Evolutionary conservation across 2,888 invertebrate genomes (phyloP), one percentile per base, ranked within the genome.

Genomic region (Arrhopalites spinosus): DNA sequence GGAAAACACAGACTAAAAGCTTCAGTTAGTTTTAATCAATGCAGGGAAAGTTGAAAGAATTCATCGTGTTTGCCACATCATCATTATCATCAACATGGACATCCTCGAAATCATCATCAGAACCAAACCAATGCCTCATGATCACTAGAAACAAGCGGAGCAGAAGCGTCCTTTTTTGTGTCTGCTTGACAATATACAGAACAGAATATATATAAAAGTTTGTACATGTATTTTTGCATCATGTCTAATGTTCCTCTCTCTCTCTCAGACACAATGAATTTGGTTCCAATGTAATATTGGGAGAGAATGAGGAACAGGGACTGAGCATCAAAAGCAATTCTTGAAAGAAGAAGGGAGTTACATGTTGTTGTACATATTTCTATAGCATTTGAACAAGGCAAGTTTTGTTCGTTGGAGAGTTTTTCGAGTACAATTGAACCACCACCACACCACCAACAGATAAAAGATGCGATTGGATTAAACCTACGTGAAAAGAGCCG

Each of bases 391-490:
- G 20, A 30, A 23, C 23, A 36, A 13, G 23, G n/a, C 17, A 50
- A 20, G 29, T 70, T 56, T 70, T 70, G 56, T 70, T 53, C 70
- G 11, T 27, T 15, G 25, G 59, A 23, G 59, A 63, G 25, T 30
- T 36, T 36, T 59, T 64, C 64, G 36, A 64, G 64, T 36, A 70
- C 70, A 70, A 70, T 70, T 56, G 56, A 53, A 70, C 70, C 15
- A 70, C 70, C 70, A 53, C 56, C 45, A 47, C 63, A 72, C 36
- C 61, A 73, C 64, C 53, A 69, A 63, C 68, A 76, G 76, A 76
- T 73, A 76, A 73, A 73, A 56, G 76, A 76, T 67, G 73, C 53
- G 76, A 76, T 76, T 76, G 76, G 76, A 76, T 76, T 76, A 76
- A 63, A 64, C 66, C 71, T 3, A 20, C 43, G 71, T 72, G 71